These are phyloP conservation scores for Drosophila kikkawai DNA, from an alignment of 1,140 invertebrate genomes.

Conservation along the genomic window DNA sequence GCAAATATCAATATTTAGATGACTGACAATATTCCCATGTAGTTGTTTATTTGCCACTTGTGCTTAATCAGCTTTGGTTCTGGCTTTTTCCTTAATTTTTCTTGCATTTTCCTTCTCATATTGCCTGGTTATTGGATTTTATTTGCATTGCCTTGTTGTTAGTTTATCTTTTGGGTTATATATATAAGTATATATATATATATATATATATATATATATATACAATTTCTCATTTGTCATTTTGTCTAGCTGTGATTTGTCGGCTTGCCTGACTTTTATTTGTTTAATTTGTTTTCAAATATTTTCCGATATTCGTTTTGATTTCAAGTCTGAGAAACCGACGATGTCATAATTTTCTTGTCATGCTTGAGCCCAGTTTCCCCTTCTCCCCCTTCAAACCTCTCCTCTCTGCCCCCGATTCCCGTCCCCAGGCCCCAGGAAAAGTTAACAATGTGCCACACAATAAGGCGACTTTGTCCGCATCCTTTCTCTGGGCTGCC, in stretches of 20 bases:
- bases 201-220: neutral
- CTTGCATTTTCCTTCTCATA: neutral
- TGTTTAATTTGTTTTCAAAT: constrained; percentile 32
- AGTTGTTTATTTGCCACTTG: constrained; percentile 18
- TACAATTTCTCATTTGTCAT: constrained; percentile 32
- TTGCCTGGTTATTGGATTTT: constrained; percentile 12
- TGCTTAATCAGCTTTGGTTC: constrained; percentile 30
- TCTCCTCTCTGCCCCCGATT: neutral
- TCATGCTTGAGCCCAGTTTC: neutral
- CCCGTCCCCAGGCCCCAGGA: constrained; percentile 27
- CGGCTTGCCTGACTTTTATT: constrained; percentile 34
- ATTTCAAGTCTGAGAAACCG: constrained; percentile 7
- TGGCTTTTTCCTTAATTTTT: constrained; percentile 18
- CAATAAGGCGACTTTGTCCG: constrained; percentile 49
- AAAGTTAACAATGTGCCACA: constrained; percentile 54
- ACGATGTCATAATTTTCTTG: constrained; percentile 7
- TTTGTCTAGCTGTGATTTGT: constrained; percentile 31
- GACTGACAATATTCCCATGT: neutral
- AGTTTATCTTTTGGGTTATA: constrained; percentile 4
- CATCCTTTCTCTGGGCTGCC: neutral
- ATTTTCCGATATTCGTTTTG: neutral
- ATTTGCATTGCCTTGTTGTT: constrained; percentile 5
- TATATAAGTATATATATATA: neutral
- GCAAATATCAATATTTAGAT: constrained; percentile 21
- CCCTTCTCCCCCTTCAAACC: neutral